Conservation (phyloP, 2,797 vertebrate species). For the Schizopygopsis pylzovi region DNA sequence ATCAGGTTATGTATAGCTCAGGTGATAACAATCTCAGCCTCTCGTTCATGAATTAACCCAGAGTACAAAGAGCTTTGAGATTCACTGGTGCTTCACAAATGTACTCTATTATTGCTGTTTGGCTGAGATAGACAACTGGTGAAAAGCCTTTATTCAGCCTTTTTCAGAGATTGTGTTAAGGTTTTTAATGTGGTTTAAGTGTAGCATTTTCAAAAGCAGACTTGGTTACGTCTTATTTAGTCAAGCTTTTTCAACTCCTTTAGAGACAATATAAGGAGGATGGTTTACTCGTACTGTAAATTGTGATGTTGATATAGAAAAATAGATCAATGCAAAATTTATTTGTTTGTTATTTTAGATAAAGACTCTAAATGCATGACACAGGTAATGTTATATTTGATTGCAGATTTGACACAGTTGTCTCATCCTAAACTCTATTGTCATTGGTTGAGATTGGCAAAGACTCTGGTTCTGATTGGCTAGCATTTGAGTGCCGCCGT, state of each 20-base stretch:
- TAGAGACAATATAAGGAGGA: neutral
- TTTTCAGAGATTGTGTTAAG: conserved; percentile 30
- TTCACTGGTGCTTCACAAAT: conserved; percentile 29
- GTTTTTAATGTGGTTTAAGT: conserved; percentile 27
- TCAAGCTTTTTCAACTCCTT: neutral
- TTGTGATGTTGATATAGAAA: neutral
- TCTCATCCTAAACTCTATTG: neutral
- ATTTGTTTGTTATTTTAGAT: neutral
- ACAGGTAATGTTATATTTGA: neutral
- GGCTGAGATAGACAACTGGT: conserved; percentile 10
- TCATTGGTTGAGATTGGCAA: neutral
- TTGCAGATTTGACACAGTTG: neutral
- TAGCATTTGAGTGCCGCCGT: neutral
- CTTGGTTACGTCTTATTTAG: conserved; percentile 23
- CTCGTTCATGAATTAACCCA: conserved; percentile 23
- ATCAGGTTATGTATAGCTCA: conserved; percentile 45
- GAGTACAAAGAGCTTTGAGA: conserved; percentile 38
- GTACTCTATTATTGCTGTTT: conserved; percentile 26
- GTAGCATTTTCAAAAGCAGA: conserved; percentile 6
- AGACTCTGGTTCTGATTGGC: neutral
- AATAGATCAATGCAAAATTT: neutral
- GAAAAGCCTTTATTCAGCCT: conserved; percentile 35
- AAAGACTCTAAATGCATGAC: neutral
- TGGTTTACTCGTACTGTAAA: neutral
- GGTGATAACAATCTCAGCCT: conserved; percentile 36